These are phyloP conservation scores for Trachythela sp. DNA, from an alignment of 64 coral and sea anemone species.

Conservation along the genomic window DNA sequence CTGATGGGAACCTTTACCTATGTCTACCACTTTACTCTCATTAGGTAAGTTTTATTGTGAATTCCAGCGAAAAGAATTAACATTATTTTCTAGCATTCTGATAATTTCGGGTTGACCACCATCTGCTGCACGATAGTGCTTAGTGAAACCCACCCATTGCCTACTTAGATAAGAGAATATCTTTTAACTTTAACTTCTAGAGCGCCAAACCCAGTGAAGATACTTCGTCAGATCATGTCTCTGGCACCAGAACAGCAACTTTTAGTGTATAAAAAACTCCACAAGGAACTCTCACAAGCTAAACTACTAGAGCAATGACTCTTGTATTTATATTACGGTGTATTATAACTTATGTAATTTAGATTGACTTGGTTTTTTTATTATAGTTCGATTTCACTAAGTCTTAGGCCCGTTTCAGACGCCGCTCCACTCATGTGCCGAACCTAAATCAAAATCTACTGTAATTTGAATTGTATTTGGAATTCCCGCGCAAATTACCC, in stretches of 20 bases:
- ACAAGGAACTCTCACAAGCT: background rate
- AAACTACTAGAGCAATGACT: background rate
- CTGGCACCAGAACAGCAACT: slow-evolving; percentile 79
- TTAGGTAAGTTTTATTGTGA: slow-evolving; percentile 50
- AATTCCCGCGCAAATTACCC: too few species aligned
- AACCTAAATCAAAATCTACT: too few species aligned
- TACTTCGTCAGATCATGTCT: slow-evolving; percentile 76
- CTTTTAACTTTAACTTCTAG: slow-evolving; percentile 42
- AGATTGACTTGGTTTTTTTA: background rate
- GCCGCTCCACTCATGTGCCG: too few species aligned
- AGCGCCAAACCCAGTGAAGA: slow-evolving; percentile 83
- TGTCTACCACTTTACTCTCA: slow-evolving; percentile 93
- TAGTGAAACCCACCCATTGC: too few species aligned
- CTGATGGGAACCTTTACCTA: slow-evolving; percentile 97
- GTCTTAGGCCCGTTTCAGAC: too few species aligned
- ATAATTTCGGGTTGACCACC: too few species aligned
- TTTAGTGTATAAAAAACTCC: slow-evolving; percentile 67
- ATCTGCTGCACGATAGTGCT: too few species aligned
- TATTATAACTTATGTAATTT: background rate
- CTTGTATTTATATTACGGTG: background rate
- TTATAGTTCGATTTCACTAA: too few species aligned
- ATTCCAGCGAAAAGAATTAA: too few species aligned
- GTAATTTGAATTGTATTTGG: too few species aligned
- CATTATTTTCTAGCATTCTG: too few species aligned
- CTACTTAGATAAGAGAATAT: too few species aligned